Conservation (phyloP, 2,113 vertebrate genomes). For the Nematolebias whitei region DNA sequence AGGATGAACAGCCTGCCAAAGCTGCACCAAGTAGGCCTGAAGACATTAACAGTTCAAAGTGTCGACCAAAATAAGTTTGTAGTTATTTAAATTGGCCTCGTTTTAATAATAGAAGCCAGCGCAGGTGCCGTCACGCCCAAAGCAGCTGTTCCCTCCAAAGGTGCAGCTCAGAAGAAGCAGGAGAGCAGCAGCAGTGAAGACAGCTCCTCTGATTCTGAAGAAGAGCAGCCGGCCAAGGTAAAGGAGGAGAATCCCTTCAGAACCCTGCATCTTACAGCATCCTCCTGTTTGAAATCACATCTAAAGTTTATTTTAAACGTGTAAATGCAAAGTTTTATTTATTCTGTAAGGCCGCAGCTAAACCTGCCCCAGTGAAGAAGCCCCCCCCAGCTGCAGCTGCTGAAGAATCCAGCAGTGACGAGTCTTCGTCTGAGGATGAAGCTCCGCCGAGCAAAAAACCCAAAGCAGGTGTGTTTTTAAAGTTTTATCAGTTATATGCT, state of each 20-base stretch:
- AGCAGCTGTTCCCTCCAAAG: constrained; percentile 45
- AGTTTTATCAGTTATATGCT: not conserved
- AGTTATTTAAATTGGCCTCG: not conserved
- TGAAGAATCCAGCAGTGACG: constrained; percentile 77
- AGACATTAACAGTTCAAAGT: not conserved
- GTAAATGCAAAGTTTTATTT: not conserved
- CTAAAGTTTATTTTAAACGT: not conserved
- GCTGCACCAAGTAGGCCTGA: constrained; percentile 62
- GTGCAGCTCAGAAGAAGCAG: constrained; percentile 64
- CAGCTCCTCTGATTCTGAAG: constrained; percentile 80
- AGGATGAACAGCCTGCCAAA: constrained; percentile 71
- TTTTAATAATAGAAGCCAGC: constrained; percentile 61
- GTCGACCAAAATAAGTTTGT: not conserved
- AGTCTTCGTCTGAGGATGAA: constrained; percentile 79
- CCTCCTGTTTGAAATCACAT: not conserved
- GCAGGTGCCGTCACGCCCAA: constrained; percentile 48
- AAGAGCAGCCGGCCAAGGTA: constrained; percentile 77
- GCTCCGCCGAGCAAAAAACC: constrained; percentile 78
- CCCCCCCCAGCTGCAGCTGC: constrained; percentile 14
- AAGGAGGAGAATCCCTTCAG: not conserved
- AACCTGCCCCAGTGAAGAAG: constrained; percentile 60
- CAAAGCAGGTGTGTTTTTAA: constrained; percentile 73
- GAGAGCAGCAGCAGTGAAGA: constrained; percentile 79
- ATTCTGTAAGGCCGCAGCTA: constrained; percentile 56
- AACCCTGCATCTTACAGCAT: not conserved